These are phyloP conservation scores for Galbula dea DNA, from an alignment of 2,113 vertebrate genomes.

Conservation along the genomic window DNA sequence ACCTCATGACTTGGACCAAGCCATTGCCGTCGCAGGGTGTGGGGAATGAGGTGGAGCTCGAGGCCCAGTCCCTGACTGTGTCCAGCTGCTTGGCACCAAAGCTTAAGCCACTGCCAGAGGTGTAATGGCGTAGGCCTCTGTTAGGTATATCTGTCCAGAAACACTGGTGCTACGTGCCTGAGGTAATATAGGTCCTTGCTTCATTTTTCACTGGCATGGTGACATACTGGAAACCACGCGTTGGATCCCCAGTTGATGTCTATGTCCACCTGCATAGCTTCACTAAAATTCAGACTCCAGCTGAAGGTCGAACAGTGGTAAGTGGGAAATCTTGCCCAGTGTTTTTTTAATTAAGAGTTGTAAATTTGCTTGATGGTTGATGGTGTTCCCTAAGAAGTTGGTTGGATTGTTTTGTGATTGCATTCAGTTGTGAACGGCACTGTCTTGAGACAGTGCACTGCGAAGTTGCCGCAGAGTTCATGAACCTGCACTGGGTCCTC, in stretches of 20 bases:
- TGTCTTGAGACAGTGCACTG: rapidly evolving
- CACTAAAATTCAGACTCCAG: not conserved
- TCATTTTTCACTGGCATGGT: not conserved
- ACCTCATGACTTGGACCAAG: not conserved
- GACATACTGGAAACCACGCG: not conserved
- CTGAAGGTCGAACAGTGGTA: not conserved
- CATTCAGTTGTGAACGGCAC: not conserved
- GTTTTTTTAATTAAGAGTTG: not conserved
- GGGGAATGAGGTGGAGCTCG: not conserved
- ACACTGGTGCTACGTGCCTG: not conserved
- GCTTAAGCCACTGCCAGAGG: rapidly evolving
- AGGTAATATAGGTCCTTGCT: not conserved
- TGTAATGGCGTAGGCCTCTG: not conserved
- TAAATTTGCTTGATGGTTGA: not conserved
- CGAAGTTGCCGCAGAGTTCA: not conserved
- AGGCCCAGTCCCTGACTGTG: rapidly evolving
- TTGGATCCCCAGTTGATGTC: not conserved
- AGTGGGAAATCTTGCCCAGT: not conserved
- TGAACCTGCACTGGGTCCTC: not conserved
- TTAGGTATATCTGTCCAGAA: not conserved
- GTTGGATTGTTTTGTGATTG: not conserved
- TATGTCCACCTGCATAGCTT: rapidly evolving
- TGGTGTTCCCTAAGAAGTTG: not conserved
- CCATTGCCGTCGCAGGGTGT: not conserved
- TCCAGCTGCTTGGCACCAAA: not conserved